Evolutionary conservation across 23 tunicate genomes (phyloP).

Genomic region (Phallusia fumigata): DNA sequence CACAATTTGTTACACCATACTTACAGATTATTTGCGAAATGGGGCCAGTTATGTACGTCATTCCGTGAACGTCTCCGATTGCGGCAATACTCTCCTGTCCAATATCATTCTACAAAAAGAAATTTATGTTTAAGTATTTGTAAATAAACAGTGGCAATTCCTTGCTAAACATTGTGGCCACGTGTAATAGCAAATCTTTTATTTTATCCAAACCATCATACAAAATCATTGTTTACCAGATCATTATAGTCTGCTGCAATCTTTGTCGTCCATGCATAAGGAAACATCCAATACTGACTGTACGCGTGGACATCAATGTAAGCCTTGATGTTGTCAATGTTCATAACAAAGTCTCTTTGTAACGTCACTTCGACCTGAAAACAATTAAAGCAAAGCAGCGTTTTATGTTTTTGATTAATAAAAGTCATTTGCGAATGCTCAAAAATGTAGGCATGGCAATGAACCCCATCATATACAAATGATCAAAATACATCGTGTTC

Average conservation of each 20-base stretch:
- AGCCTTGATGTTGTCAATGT: conserved; percentile 24
- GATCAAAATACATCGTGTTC: too few relatives aligned
- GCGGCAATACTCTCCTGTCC: conserved; percentile 54
- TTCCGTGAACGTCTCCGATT: conserved; percentile 45
- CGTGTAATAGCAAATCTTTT: not conserved
- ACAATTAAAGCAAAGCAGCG: too few relatives aligned
- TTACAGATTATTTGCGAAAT: conserved; percentile 74
- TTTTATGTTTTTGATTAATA: too few relatives aligned
- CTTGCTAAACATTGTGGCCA: too few relatives aligned
- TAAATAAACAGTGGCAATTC: too few relatives aligned
- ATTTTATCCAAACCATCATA: not conserved
- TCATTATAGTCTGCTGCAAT: not conserved
- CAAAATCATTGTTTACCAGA: not conserved
- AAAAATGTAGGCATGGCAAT: too few relatives aligned
- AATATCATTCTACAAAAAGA: conserved; percentile 37
- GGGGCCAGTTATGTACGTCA: conserved; percentile 43
- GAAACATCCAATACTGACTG: conserved; percentile 89
- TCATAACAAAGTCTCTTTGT: conserved; percentile 16
- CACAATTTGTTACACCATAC: not conserved
- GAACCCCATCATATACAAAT: too few relatives aligned
- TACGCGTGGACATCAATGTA: conserved; percentile 82
- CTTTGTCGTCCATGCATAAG: conserved; percentile 52
- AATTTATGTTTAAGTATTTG: not conserved
- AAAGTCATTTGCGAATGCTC: too few relatives aligned
- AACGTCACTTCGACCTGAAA: conserved; percentile 27